These are phyloP conservation scores for Shargacucullia verbasci DNA, from an alignment of 2,888 invertebrate species.

Conservation along the genomic window DNA sequence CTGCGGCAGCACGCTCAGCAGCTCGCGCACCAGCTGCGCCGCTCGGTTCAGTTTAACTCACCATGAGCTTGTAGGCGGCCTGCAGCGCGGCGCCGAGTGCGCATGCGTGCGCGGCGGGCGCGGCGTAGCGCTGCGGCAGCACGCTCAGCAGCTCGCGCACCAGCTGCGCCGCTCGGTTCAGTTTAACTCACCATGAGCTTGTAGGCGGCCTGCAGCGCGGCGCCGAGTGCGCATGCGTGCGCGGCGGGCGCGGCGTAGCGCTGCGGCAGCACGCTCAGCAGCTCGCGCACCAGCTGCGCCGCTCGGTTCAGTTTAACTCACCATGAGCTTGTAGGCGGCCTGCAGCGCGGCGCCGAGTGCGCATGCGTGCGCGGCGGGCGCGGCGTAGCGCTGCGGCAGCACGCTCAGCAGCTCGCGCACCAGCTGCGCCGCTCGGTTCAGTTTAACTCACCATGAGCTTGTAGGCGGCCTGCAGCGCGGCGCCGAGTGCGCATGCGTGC, in stretches of 20 bases:
- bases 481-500: conserved; percentile 96
- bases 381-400: too few species aligned
- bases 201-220: conserved; percentile 97
- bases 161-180: too few species aligned
- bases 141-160: too few species aligned
- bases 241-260: conserved; percentile 92
- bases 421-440: too few species aligned
- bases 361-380: conserved; percentile 90
- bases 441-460: conserved; percentile 94
- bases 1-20: conserved; percentile 93
- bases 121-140: too few species aligned
- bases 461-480: conserved; percentile 97
- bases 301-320: conserved; percentile 89
- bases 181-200: conserved; percentile 94
- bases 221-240: conserved; percentile 96
- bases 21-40: conserved; percentile 92
- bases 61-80: conserved; percentile 97
- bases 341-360: conserved; percentile 63
- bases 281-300: conserved; percentile 92
- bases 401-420: too few species aligned
- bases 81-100: conserved; percentile 63
- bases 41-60: conserved; percentile 89
- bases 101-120: conserved; percentile 90
- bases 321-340: conserved; percentile 97
- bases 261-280: conserved; percentile 93